Conservation (phyloP, 1,140 invertebrate species). For the Eupeodes corollae region DNA sequence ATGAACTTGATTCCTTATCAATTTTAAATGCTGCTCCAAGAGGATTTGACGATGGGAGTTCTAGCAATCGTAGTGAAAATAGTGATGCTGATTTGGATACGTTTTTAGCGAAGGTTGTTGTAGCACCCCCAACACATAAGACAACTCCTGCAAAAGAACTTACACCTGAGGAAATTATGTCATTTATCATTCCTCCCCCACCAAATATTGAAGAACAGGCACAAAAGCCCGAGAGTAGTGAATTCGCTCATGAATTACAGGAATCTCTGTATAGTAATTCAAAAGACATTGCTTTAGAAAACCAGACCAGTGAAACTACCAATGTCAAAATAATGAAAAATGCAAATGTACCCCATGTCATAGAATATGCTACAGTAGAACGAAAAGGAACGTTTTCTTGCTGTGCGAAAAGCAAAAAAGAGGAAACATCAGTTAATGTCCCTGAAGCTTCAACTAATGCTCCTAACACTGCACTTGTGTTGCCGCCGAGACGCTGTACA, state of each 20-base stretch:
- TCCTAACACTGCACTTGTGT: conserved; percentile 13
- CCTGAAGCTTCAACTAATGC: conserved; percentile 6
- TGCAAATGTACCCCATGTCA: conserved; percentile 36
- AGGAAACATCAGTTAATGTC: conserved; percentile 11
- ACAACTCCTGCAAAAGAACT: conserved; percentile 56
- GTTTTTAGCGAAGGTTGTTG: conserved; percentile 69
- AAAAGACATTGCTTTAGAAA: background rate
- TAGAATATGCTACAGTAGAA: conserved; percentile 55
- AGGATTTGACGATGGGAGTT: conserved; percentile 54
- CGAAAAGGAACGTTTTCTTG: conserved; percentile 55
- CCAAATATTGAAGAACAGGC: conserved; percentile 40
- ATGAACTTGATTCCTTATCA: conserved; percentile 54
- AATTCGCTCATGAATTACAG: background rate
- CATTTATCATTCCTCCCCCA: conserved; percentile 70
- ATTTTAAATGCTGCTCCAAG: conserved; percentile 57
- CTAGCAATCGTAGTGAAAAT: background rate
- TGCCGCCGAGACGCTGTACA: conserved; percentile 46
- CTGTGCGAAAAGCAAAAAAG: conserved; percentile 45
- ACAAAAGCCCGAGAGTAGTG: background rate
- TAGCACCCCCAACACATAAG: conserved; percentile 63
- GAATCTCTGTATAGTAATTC: conserved; percentile 33
- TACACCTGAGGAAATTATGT: conserved; percentile 65
- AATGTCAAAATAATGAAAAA: background rate
- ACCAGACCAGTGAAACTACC: conserved; percentile 8
- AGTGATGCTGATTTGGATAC: conserved; percentile 52